These are phyloP conservation scores for Odocoileus virginianus DNA, from an alignment of 2,113 vertebrate genomes.

Conservation along the genomic window DNA sequence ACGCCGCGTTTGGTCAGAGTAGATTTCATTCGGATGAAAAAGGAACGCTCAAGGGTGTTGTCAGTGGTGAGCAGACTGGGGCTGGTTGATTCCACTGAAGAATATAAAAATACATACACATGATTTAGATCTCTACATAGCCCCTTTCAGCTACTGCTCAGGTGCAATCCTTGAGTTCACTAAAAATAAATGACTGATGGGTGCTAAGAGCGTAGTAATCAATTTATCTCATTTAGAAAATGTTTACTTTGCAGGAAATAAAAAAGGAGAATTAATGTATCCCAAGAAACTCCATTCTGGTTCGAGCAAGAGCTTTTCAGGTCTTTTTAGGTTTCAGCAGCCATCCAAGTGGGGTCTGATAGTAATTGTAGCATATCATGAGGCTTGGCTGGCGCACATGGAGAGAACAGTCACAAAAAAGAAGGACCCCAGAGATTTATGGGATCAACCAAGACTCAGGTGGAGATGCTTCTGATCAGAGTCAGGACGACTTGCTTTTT, in stretches of 20 bases:
- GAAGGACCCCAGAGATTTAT: not conserved
- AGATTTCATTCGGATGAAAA: constrained; percentile 99
- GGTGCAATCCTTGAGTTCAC: constrained; percentile 79
- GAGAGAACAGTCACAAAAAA: not conserved
- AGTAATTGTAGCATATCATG: not conserved
- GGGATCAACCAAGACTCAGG: not conserved
- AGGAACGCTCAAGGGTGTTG: constrained; percentile 94
- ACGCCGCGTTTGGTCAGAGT: constrained; percentile 98
- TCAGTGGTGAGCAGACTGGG: constrained; percentile 93
- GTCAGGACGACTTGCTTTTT: not conserved
- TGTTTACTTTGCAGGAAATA: constrained; percentile 78
- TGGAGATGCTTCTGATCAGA: not conserved
- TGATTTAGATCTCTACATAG: constrained; percentile 75
- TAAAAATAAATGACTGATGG: constrained; percentile 83
- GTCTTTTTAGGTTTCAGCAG: constrained; percentile 61
- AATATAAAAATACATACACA: constrained; percentile 78
- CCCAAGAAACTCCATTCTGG: constrained; percentile 67
- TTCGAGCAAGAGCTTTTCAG: constrained; percentile 61
- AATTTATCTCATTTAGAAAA: constrained; percentile 81
- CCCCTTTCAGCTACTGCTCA: constrained; percentile 72
- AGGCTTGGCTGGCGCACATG: not conserved
- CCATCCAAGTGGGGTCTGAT: not conserved
- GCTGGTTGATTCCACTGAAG: constrained; percentile 93
- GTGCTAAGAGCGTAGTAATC: constrained; percentile 81
- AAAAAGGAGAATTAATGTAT: constrained; percentile 75